Percentiles rank a stretch among this genome's conserved stretches.
Conservation (phyloP, 2,113 vertebrate species). For the Eurystomus gularis region DNA sequence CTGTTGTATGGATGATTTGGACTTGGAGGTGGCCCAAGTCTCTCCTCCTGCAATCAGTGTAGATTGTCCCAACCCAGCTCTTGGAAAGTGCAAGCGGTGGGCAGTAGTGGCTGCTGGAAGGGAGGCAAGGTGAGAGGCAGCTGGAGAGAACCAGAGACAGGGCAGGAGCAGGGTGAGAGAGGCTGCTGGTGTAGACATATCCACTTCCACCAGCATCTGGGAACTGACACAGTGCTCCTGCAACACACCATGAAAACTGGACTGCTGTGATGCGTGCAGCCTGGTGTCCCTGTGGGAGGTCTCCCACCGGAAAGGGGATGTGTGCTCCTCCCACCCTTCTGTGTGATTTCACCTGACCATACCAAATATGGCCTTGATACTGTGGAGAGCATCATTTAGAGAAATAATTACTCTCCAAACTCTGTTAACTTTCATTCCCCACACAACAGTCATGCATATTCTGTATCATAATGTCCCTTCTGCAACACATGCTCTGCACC, state of each 20-base stretch:
- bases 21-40: background rate
- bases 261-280: background rate
- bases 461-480: background rate
- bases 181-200: accelerated
- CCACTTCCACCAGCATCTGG: accelerated
- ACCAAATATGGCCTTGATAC: accelerated
- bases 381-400: background rate
- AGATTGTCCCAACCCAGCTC: accelerated
- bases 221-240: accelerated
- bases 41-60: background rate
- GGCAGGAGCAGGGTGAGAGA: background rate
- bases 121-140: background rate
- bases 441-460: background rate
- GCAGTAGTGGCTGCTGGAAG: background rate
- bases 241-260: accelerated
- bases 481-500: background rate
- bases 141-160: background rate
- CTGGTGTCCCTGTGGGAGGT: background rate
- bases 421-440: background rate
- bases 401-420: background rate
- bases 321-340: accelerated
- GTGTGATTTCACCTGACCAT: background rate
- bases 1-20: background rate
- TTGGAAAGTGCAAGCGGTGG: background rate
- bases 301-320: background rate